Base-by-base conservation (phyloP, 1,140 invertebrate species). In the Sarcophaga peregrina region DNA sequence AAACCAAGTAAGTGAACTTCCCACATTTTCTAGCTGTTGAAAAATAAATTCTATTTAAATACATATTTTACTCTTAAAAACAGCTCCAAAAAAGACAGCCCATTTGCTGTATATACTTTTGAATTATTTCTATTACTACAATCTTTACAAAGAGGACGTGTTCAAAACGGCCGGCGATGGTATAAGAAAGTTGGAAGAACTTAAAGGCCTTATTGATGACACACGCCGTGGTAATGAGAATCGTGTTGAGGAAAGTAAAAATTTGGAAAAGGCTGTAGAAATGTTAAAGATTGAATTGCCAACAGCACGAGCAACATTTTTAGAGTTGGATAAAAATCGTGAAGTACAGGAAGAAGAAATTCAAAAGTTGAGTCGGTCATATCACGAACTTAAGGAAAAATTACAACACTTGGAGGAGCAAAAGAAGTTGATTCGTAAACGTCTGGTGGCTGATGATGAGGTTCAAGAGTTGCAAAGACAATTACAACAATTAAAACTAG, bases 121-220 rank as follows among this genome's bases (percentile, higher is more conserved):
- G 20, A 89, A 89, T 48, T 89, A 87, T 47, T 83, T 80, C 45
- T 86, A 84, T 7, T 89, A 86, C 68, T 89, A 86, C 54, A 88
- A 87, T 13, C 58, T 86, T 83, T 85, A 85, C 8, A 89, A 87
- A 6, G 85, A 84, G 11, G 83, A 84, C 13, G 83, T 89, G 7
- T 80, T 88, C 8, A 73, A 62, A 0, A 85, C 84, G 0, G 83
- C 86, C 8, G 83, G 85, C 5, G 84, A 87, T 15, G 11, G 48
- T 10, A 48, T 85, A 9, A 86, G 83, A 52, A 50, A 82, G n/a
- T 83, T 80, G 4, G 85, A 86, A 8, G 68, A 82, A 0, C 68
- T 87, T 8, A 52, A 37, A 7, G 68, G 81, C 5, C 17, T 72
- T 10, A 83, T 87, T 6, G 46, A 83, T 5, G 73, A 84, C 7